Evolutionary conservation across 1,140 invertebrate genomes (phyloP).

Genomic region (Formica selysi): DNA sequence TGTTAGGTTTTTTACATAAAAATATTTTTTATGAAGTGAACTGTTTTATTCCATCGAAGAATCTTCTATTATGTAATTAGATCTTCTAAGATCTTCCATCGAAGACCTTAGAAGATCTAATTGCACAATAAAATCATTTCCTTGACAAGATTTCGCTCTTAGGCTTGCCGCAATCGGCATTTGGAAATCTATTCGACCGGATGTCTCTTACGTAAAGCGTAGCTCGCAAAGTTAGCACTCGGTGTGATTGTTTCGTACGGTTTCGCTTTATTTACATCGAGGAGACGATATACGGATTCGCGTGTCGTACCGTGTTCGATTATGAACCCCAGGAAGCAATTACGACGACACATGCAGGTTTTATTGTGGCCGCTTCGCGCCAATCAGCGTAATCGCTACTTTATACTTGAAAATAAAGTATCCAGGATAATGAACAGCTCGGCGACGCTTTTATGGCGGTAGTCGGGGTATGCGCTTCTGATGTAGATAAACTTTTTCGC

Average conservation of each 20-base stretch:
- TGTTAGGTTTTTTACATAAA: too few relatives aligned
- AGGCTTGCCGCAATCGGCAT: neutral
- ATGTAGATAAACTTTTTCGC: neutral
- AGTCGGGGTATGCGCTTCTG: neutral
- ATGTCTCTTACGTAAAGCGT: slow-evolving; percentile 68
- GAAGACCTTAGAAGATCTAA: neutral
- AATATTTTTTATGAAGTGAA: neutral
- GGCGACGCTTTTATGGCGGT: slow-evolving; percentile 2
- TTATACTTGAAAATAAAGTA: slow-evolving; percentile 1
- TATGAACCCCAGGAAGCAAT: slow-evolving; percentile 66
- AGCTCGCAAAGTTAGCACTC: neutral
- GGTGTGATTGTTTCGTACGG: neutral
- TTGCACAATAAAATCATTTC: slow-evolving; percentile 40
- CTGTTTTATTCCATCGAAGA: slow-evolving; percentile 12
- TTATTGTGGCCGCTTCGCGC: neutral
- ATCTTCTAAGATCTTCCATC: too few relatives aligned
- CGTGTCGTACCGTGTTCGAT: slow-evolving; percentile 29
- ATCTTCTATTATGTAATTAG: too few relatives aligned
- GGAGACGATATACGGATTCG: slow-evolving; percentile 28
- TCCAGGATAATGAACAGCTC: neutral
- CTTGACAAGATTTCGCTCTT: slow-evolving; percentile 46
- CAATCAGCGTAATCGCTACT: slow-evolving; percentile 4
- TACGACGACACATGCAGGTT: slow-evolving; percentile 56
- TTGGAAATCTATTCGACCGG: slow-evolving; percentile 67
- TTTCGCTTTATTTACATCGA: slow-evolving; percentile 29